Base-by-base conservation (phyloP, 2,113 vertebrate genomes). In the Natator depressus region DNA sequence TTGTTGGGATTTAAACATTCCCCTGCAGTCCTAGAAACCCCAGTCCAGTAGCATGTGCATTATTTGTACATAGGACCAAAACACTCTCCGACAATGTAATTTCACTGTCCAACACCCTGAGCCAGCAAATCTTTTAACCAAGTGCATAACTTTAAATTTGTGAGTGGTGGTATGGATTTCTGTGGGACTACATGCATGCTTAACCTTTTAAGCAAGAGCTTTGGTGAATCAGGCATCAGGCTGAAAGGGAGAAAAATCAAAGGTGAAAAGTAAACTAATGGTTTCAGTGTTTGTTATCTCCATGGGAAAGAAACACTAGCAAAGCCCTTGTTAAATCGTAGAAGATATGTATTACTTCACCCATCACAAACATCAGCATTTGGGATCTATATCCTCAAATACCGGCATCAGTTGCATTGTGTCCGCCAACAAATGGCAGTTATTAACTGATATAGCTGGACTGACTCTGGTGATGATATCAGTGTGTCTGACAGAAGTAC, bases 11-110 rank as follows among this genome's bases (percentile, higher is more conserved):
- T 27, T 50, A 31, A 57, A 84, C 16, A 62, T 10, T 22, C 6
- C 3, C 9, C 12, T 49, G 82, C 46, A 78, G 42, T 47, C 62
- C 55, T 82, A 78, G 49, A 29, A 20, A 22, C 22, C 24, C 5
- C n/a, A 31, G 14, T 55, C 38, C 25, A 46, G 38, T 57, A 38
- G 29, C 5, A 1, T 10, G 0, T 0, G 35, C 31, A 8, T 22
- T 27, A 8, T 13, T n/a, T 1, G 4, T 51, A 24, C 27, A 20
- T 69, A 0, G 0, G 31, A 13, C 17, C 42, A 47, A 38, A 0
- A 0, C 8, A 1, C 53, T 54, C 53, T 19, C 20, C 20, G 20
- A 54, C 35, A 38, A 72, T 38, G 19, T 72, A 38, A 38, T 72
- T 72, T 72, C 65, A 72, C 35, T n/a, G 35, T 17, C 35, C 35